These are phyloP conservation scores for Blastomussa wellsi DNA, from an alignment of 92 coral and sea anemone genomes.

Conservation along the genomic window DNA sequence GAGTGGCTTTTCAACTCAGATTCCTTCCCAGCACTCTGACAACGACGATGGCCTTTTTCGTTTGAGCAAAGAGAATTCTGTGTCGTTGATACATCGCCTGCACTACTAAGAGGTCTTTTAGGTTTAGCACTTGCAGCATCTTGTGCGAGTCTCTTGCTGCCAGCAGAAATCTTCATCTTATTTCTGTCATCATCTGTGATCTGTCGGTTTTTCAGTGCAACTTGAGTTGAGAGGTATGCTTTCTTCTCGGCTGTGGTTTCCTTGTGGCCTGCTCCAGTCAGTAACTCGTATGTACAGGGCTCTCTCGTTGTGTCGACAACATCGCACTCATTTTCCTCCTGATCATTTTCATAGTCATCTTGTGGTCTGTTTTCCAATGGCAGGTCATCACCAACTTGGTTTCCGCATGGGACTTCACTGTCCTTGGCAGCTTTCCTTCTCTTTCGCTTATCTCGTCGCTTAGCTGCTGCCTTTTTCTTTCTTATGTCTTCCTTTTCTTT, in stretches of 20 bases:
- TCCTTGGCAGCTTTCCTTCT: conserved; percentile 92
- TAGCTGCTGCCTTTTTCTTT: conserved; percentile 97
- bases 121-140: conserved; percentile 11
- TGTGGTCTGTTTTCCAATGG: conserved; percentile 96
- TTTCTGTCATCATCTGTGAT: background rate
- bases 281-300: background rate
- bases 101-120: conserved; percentile 36
- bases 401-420: conserved; percentile 55
- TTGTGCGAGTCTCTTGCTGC: conserved; percentile 10
- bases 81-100: conserved; percentile 24
- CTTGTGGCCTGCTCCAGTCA: conserved; percentile 4
- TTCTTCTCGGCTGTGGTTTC: background rate
- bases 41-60: conserved; percentile 21
- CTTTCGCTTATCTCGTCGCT: conserved; percentile 89
- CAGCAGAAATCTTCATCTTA: conserved; percentile 2
- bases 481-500: conserved; percentile 90
- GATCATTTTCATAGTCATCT: conserved; percentile 69
- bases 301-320: conserved; percentile 60
- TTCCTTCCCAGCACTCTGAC: conserved; percentile 44
- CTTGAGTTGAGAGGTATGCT: background rate
- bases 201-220: conserved; percentile 9
- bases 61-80: conserved; percentile 10
- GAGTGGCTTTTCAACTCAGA: conserved; percentile 1
- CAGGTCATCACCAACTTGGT: conserved; percentile 66
- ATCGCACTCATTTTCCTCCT: conserved; percentile 59